phyloP scores from a whole-genome alignment of 2,888 invertebrate species.

The Lasioglossum villosulum region DNA sequence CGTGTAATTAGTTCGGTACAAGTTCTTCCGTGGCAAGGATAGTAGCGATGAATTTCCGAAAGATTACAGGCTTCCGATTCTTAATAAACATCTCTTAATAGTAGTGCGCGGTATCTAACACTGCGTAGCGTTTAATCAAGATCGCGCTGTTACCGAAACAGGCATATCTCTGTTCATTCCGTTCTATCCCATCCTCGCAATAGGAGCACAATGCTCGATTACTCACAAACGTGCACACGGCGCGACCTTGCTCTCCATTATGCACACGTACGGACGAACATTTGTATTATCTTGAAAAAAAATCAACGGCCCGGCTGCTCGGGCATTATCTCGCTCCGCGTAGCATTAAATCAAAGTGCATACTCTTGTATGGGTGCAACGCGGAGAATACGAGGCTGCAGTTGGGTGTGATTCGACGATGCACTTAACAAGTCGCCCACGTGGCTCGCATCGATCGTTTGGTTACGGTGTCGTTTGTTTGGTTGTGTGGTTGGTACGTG shows the following conservation, averaged over 20 bases:
- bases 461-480: constrained; percentile 10
- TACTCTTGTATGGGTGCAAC: constrained; percentile 65
- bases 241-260: constrained; percentile 63
- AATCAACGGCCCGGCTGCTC: constrained; percentile 37
- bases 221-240: constrained; percentile 42
- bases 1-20: too few species aligned
- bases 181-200: constrained; percentile 50
- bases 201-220: constrained; percentile 59
- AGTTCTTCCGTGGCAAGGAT: neutral
- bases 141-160: constrained; percentile 43
- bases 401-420: constrained; percentile 69
- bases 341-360: constrained; percentile 68
- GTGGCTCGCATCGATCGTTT: constrained; percentile 66
- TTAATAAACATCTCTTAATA: constrained; percentile 54
- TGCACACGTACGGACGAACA: constrained; percentile 46
- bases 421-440: constrained; percentile 73
- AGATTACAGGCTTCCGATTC: neutral
- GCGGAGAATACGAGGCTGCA: constrained; percentile 61
- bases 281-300: constrained; percentile 58
- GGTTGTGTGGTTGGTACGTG: neutral
- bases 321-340: constrained; percentile 58
- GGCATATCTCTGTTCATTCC: constrained; percentile 47
- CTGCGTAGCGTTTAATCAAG: constrained; percentile 47
- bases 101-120: constrained; percentile 23
- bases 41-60: neutral